A percentile compares a stretch with the other conserved stretches of the same genome.
These are phyloP conservation scores for Chaetogeoica ovagalla DNA, from an alignment of 2,888 invertebrate species.

Conservation along the genomic window DNA sequence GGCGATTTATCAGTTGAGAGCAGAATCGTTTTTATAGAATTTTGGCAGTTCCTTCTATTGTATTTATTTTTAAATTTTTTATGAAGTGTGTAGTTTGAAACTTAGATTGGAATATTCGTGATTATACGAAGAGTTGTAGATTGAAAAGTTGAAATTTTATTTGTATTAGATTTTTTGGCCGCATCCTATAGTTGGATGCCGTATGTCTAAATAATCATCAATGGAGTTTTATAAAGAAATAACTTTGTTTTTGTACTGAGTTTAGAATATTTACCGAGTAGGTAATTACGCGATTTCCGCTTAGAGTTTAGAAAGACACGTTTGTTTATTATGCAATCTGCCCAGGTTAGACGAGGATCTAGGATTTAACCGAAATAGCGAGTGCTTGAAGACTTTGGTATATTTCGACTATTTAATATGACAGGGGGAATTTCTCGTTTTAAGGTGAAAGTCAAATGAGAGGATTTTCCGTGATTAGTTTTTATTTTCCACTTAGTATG, in stretches of 20 bases:
- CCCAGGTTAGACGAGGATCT: not conserved
- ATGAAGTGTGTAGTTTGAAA: slow-evolving; percentile 8
- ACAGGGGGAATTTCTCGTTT: not conserved
- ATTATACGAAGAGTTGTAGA: not conserved
- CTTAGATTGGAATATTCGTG: slow-evolving; percentile 4
- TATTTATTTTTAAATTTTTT: slow-evolving; percentile 6
- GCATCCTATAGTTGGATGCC: too few species aligned
- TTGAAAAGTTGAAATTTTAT: not conserved
- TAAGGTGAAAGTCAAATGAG: not conserved
- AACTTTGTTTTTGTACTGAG: not conserved
- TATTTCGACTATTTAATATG: not conserved
- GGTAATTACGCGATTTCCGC: not conserved
- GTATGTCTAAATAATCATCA: too few species aligned
- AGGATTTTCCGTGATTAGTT: not conserved
- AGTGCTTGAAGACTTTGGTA: not conserved
- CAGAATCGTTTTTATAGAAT: not conserved
- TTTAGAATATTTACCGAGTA: not conserved
- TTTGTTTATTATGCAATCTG: not conserved
- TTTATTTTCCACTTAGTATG: not conserved
- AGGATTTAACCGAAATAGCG: not conserved
- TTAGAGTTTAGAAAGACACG: not conserved
- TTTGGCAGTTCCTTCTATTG: slow-evolving; percentile 12
- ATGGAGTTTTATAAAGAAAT: too few species aligned
- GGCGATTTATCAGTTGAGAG: not conserved
- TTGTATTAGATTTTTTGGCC: too few species aligned